Percentiles rank a stretch among this genome's conserved stretches.
Evolutionary conservation across 2,113 vertebrate species (phyloP).

Genomic region (Psittacara wagleri): DNA sequence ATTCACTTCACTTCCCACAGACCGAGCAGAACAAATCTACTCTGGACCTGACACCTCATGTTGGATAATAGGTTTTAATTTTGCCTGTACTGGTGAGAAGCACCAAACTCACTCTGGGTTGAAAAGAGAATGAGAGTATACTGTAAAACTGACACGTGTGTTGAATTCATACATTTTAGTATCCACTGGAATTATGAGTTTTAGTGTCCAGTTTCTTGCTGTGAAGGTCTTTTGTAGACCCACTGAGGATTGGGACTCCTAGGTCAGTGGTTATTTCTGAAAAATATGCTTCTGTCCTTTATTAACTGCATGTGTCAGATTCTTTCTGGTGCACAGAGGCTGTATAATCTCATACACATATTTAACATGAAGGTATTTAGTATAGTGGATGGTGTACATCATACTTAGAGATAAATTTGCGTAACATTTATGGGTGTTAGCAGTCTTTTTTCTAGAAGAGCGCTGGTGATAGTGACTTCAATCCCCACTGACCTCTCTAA

Average conservation of each 20-base stretch:
- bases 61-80: background rate
- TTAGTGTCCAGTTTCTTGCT: background rate
- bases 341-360: background rate
- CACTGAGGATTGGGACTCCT: background rate
- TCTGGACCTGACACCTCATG: background rate
- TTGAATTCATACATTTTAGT: background rate
- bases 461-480: background rate
- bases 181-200: fast-evolving
- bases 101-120: background rate
- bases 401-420: background rate
- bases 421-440: background rate
- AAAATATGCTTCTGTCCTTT: background rate
- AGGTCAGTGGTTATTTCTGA: background rate
- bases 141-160: background rate
- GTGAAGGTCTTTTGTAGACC: background rate
- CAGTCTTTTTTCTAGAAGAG: background rate
- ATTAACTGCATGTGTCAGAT: background rate
- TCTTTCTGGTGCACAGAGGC: background rate
- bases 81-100: background rate
- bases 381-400: background rate
- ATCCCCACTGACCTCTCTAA: background rate
- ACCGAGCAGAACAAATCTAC: background rate
- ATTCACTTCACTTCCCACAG: background rate
- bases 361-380: background rate
- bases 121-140: background rate